Evolutionary conservation across 2,888 invertebrate genomes (phyloP).

Genomic region (Aphidoletes aphidimyza): DNA sequence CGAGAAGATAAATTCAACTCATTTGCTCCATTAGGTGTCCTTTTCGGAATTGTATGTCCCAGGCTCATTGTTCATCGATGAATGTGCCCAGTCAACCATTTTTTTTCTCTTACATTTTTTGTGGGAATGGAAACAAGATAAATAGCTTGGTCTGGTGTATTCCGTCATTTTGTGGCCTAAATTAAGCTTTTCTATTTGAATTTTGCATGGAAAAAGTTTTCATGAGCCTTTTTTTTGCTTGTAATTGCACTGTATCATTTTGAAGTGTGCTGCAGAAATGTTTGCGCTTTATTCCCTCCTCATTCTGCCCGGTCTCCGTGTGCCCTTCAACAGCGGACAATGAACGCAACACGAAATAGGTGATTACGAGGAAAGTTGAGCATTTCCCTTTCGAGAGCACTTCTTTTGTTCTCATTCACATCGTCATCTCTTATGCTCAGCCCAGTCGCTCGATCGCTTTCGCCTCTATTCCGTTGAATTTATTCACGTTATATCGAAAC

Average conservation of each 20-base stretch:
- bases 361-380: slow-evolving; percentile 2
- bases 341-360: neutral
- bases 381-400: slow-evolving; percentile 13
- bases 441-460: too few species aligned
- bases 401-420: slow-evolving; percentile 18
- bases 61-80: neutral
- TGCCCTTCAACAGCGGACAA: neutral
- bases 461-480: too few species aligned
- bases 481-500: slow-evolving; percentile 4
- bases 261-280: neutral
- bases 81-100: neutral
- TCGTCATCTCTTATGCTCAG: neutral
- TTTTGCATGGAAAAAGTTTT: neutral
- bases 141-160: neutral
- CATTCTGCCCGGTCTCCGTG: neutral
- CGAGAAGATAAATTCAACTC: neutral
- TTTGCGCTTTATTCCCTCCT: neutral
- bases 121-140: neutral
- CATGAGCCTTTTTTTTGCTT: neutral
- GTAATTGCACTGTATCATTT: neutral
- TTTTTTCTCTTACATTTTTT: neutral
- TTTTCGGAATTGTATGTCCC: neutral
- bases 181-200: neutral
- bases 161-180: neutral
- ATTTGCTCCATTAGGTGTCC: neutral